Base-by-base conservation (phyloP, 2,888 invertebrate genomes). In the Orthonevra nobilis region DNA sequence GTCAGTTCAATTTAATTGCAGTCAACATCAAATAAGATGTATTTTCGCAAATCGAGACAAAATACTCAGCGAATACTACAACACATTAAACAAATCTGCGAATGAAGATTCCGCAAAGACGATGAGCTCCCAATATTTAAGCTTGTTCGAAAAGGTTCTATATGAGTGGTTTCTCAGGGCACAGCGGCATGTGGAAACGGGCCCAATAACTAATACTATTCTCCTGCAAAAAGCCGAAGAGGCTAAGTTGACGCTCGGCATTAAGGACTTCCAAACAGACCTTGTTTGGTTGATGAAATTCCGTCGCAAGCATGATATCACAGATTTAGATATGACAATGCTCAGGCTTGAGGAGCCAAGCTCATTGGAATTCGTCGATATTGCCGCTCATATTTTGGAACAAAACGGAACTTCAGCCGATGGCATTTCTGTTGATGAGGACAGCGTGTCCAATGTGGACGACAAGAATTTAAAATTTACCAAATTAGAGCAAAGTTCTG, bases 121-220 rank as follows among this genome's bases (percentile, higher is more conserved):
- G 1, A 0, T 17, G 1, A 20, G 46, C n/a, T 26, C 32, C 0
- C 20, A 52, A 42, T 9, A 50, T 9, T n/a, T 17, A 0, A 12
- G 2, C 2, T 7, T 75, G 1, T 5, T 75, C 5, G 74, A 75
- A 7, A 61, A 44, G 36, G 38, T 75, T 2, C 42, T 75, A 0
- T 61, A 19, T 40, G 74, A 75, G 48, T 69, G 74, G 74, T 61
- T 75, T 36, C 60, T 36, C 14, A 60, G 74, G 3, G 69, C 74
- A 0, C 74, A 75, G 9, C 30, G 34, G 10, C 19, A 46, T 3
- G 9, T 26, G 6, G 54, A 66, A 54, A 69, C 46, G 3, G 74
- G 68, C 0, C 15, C 69, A 10, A 48, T 75, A 2, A 75, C 74
- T 10, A 54, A 75, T 0, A 34, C 61, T 14, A 61, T 69, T 6